These are phyloP conservation scores for Agrilus planipennis DNA, from an alignment of 1,140 invertebrate genomes.

Conservation along the genomic window DNA sequence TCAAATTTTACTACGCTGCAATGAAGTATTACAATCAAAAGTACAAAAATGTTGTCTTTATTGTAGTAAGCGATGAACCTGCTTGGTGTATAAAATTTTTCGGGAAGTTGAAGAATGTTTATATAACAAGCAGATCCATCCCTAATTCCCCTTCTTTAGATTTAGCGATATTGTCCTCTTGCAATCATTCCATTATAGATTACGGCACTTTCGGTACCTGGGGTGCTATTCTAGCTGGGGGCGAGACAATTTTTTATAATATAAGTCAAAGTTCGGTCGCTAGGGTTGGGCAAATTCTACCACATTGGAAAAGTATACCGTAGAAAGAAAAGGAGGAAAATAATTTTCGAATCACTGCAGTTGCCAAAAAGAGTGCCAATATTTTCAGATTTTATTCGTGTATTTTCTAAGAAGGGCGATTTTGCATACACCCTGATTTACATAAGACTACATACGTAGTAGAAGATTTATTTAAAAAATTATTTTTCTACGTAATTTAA, in stretches of 20 bases:
- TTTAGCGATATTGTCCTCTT: constrained; percentile 48
- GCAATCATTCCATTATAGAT: constrained; percentile 57
- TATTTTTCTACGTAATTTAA: too few relatives aligned
- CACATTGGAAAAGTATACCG: constrained; percentile 39
- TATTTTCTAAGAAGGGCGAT: too few relatives aligned
- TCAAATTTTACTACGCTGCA: constrained; percentile 42
- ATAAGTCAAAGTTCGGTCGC: constrained; percentile 42
- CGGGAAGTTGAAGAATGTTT: constrained; percentile 35
- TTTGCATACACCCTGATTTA: too few relatives aligned
- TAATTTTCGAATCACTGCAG: constrained; percentile 1
- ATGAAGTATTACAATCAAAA: constrained; percentile 44
- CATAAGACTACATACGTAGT: too few relatives aligned
- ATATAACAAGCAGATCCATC: constrained; percentile 35
- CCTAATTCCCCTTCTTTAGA: constrained; percentile 43
- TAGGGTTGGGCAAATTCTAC: constrained; percentile 40
- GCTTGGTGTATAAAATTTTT: constrained; percentile 45
- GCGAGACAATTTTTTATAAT: constrained; percentile 47
- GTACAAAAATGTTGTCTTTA: constrained; percentile 41
- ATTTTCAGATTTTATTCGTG: too few relatives aligned
- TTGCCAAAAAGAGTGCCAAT: too few relatives aligned
- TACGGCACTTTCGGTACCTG: constrained; percentile 59
- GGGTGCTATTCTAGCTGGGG: constrained; percentile 50
- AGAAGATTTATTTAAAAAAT: too few relatives aligned
- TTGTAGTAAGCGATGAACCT: constrained; percentile 51
- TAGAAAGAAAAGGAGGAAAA: constrained; percentile 4